These are phyloP conservation scores for Tetheella fluctuosa DNA, from an alignment of 2,888 invertebrate species.

Conservation along the genomic window DNA sequence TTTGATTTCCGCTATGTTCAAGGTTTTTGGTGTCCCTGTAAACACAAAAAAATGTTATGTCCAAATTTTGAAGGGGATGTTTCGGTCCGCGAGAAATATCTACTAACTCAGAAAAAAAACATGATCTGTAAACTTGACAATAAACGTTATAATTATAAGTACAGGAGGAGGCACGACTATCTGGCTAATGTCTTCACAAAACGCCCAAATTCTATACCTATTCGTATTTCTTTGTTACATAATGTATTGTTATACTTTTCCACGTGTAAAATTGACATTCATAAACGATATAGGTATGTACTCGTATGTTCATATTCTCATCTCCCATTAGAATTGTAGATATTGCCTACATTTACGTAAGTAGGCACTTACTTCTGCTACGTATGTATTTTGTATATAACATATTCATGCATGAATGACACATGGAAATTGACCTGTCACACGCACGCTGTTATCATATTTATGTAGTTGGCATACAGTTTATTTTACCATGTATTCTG, in stretches of 20 bases:
- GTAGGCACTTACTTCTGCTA: neutral
- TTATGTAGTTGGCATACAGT: neutral
- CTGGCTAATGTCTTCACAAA: no score
- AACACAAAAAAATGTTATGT: no score
- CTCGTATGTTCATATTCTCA: neutral
- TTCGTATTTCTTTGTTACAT: neutral
- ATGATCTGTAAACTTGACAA: no score
- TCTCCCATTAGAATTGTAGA: neutral
- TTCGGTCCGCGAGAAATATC: no score
- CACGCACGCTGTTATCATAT: neutral
- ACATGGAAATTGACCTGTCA: slow-evolving; percentile 7
- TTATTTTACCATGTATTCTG: neutral
- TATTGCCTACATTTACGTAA: neutral
- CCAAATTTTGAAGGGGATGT: no score
- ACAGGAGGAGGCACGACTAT: no score
- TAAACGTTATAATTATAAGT: no score
- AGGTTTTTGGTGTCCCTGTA: neutral
- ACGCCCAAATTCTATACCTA: no score
- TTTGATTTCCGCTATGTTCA: neutral
- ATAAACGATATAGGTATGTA: neutral
- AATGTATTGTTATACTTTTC: neutral
- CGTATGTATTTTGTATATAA: neutral
- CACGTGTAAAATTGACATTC: neutral
- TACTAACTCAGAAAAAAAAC: no score
- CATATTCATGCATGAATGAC: slow-evolving; percentile 3